phyloP scores from a whole-genome alignment of 2,888 invertebrate genomes.

The Timema cristinae region DNA sequence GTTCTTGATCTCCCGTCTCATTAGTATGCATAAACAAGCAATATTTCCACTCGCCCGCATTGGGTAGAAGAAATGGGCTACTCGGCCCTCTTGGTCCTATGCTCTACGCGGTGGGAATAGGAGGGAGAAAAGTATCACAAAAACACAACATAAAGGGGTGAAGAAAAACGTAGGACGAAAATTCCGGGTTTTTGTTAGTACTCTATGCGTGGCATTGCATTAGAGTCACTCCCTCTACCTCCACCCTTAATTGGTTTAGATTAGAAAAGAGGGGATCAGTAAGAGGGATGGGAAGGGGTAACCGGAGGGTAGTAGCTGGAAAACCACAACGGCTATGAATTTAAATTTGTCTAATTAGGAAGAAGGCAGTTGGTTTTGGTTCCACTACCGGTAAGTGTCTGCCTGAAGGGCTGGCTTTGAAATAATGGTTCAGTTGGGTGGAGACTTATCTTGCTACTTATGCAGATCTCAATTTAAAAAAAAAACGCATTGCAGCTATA shows the following conservation, averaged over 20 bases:
- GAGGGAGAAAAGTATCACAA: too few relatives aligned
- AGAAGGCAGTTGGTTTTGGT: conserved; percentile 15
- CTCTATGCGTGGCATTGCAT: conserved; percentile 21
- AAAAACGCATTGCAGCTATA: too few relatives aligned
- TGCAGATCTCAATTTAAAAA: too few relatives aligned
- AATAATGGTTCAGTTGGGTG: too few relatives aligned
- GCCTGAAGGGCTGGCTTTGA: too few relatives aligned
- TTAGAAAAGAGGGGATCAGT: background rate
- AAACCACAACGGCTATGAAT: conserved; percentile 32
- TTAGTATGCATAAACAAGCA: conserved; percentile 30
- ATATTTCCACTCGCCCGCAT: conserved; percentile 18
- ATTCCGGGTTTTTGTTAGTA: conserved; percentile 21
- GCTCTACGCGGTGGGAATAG: too few relatives aligned
- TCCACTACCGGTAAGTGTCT: too few relatives aligned
- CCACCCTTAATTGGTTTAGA: conserved; percentile 29
- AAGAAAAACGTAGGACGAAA: too few relatives aligned
- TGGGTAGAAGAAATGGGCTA: too few relatives aligned
- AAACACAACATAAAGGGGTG: too few relatives aligned
- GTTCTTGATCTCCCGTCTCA: conserved; percentile 24
- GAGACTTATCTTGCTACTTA: too few relatives aligned
- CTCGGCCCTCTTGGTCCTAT: too few relatives aligned
- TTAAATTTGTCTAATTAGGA: conserved; percentile 33
- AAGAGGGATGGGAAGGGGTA: background rate
- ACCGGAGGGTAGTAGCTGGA: conserved; percentile 13
- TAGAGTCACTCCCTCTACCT: conserved; percentile 7